These are phyloP conservation scores for Actinopyga echinites DNA, from an alignment of 53 echinoderm and acorn worm species.

Conservation along the genomic window DNA sequence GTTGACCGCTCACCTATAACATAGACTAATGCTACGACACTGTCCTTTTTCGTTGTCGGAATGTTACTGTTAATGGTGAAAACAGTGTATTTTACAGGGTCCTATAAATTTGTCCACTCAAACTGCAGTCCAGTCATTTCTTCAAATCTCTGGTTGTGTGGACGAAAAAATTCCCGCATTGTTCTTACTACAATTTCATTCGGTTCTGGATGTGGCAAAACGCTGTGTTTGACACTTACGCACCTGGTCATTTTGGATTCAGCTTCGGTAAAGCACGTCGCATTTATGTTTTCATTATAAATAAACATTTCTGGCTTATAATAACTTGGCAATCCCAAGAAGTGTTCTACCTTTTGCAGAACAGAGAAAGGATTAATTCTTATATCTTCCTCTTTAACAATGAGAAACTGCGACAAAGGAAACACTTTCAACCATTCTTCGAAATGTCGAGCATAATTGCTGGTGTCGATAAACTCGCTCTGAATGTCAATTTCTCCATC, in stretches of 20 bases:
- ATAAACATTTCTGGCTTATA: neutral
- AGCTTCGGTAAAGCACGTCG: too few species aligned
- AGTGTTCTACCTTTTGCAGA: neutral
- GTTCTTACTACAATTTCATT: neutral
- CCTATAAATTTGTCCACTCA: neutral
- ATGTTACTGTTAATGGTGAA: too few species aligned
- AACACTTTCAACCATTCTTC: conserved; percentile 1
- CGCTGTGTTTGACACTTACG: too few species aligned
- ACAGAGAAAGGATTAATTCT: neutral
- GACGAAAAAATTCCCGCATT: neutral
- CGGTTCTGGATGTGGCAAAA: too few species aligned
- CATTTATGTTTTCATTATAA: neutral
- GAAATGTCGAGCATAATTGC: conserved; percentile 5
- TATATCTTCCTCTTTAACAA: neutral
- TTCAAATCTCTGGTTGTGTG: neutral
- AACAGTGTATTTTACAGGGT: too few species aligned
- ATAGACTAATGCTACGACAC: too few species aligned
- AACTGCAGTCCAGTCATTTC: neutral
- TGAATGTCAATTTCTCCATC: neutral
- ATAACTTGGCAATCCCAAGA: neutral
- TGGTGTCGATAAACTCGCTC: neutral
- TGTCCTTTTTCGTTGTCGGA: too few species aligned
- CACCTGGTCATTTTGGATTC: too few species aligned
- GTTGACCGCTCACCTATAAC: too few species aligned
- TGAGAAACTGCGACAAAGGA: neutral